Conservation (phyloP, 2,113 vertebrate species). For the Catharus fuscescens region DNA sequence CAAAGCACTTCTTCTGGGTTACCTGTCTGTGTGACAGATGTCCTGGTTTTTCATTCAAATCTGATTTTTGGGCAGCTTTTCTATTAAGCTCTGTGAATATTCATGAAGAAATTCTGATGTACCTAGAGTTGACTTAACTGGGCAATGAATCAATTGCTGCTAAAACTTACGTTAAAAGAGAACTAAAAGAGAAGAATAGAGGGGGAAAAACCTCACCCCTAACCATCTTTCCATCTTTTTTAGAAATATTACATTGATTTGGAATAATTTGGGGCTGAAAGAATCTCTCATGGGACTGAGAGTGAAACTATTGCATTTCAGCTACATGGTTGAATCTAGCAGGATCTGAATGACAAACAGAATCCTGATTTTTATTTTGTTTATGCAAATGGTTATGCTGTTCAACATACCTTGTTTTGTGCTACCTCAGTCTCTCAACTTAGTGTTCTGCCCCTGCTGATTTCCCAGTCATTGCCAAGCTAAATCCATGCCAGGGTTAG, state of each 20-base stretch:
- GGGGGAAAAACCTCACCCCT: fast-evolving
- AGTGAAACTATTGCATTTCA: neutral
- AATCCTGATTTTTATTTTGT: neutral
- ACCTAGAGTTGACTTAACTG: neutral
- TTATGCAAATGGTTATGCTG: neutral
- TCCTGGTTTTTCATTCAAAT: neutral
- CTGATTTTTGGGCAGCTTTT: neutral
- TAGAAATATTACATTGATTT: neutral
- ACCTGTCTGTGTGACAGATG: neutral
- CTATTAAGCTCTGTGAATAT: neutral
- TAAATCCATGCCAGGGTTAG: neutral
- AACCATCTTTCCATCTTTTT: neutral
- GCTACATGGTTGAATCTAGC: neutral
- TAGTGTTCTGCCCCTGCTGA: neutral
- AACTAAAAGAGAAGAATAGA: neutral
- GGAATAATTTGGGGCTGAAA: neutral
- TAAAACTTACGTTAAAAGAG: neutral
- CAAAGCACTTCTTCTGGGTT: neutral
- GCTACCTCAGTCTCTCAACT: neutral
- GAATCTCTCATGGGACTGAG: neutral
- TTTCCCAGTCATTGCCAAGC: neutral
- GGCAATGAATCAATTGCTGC: neutral
- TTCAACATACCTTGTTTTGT: neutral
- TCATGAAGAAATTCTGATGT: neutral
- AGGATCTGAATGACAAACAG: neutral